Evolutionary conservation across 2,888 invertebrate species (phyloP), one percentile per base, ranked within the genome.

Genomic region (Lasioglossum morio): DNA sequence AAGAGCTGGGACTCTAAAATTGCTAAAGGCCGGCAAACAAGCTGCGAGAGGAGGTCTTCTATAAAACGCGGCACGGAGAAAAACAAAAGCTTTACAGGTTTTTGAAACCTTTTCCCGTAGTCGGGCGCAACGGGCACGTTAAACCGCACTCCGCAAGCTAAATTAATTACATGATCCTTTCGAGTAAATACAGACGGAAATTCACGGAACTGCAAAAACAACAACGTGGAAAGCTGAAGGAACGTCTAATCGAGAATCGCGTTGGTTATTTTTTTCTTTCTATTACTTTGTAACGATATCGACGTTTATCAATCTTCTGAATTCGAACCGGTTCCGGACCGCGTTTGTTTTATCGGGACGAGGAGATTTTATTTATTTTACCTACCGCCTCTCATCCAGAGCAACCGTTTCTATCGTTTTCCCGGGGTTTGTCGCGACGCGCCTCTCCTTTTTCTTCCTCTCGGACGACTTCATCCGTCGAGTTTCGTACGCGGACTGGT

Each of bases 401-500:
- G 53, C 46, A 53, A 53, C 12, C 12, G n/a, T n/a, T 30, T 72
- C 30, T 30, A 43, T 40, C 72, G 57, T 43, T 74, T 34, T 74
- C 73, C 34, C 14, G 16, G 40, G 37, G 40, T n/a, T 72, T 19
- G 43, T 46, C 43, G 46, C 34, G 53, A n/a, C 8, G 34, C 34
- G 66, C 30, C 30, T 40, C 34, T 27, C 34, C 30, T 60, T n/a
- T 27, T 57, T 69, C 27, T 12, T 53, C 60, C 77, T 63, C 81
- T 79, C 70, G 60, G 69, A 30, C 73, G 69, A 75, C 78, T 88
- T 89, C 77, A 84, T 83, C 77, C 80, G 77, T 87, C 84, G 73
- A 72, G 84, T 74, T 80, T 81, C 77, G 82, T 88, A 77, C 79
- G 83, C 82, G 77, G 86, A 79, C 78, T 77, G 79, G 70, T 79